A percentile compares a stretch with the other conserved stretches of the same genome.
phyloP scores from a whole-genome alignment of 2,888 invertebrate species.

The Apamea sordens region DNA sequence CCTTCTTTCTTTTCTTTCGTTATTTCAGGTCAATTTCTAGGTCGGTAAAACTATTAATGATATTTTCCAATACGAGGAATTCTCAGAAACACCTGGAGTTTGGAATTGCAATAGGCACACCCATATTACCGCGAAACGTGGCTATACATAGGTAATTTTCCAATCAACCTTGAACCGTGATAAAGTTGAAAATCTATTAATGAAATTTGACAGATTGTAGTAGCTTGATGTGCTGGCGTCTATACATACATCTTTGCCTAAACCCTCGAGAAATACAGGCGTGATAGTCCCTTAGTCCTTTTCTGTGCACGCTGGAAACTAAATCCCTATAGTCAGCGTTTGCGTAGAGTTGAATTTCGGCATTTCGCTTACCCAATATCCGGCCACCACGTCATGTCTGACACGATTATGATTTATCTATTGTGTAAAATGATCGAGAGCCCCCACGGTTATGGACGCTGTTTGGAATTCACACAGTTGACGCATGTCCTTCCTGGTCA shows the following conservation, averaged over 20 bases:
- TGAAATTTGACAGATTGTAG: too few relatives aligned
- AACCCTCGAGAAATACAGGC: not conserved
- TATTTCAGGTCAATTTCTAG: not conserved
- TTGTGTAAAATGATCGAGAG: slow-evolving; percentile 63
- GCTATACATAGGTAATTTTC: too few relatives aligned
- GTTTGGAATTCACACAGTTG: slow-evolving; percentile 24
- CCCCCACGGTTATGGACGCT: slow-evolving; percentile 36
- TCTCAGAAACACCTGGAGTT: not conserved
- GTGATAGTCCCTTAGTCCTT: not conserved
- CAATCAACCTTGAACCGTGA: too few relatives aligned
- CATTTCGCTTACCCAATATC: slow-evolving; percentile 16
- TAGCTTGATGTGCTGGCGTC: too few relatives aligned
- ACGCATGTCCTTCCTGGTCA: slow-evolving; percentile 45
- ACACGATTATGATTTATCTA: slow-evolving; percentile 65
- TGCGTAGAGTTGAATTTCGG: slow-evolving; percentile 50
- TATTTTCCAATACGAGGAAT: too few relatives aligned
- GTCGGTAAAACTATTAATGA: not conserved
- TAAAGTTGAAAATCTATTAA: too few relatives aligned
- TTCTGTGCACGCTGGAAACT: slow-evolving; percentile 3
- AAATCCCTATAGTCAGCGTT: slow-evolving; percentile 8
- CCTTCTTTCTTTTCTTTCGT: too few relatives aligned
- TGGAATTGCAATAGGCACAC: not conserved
- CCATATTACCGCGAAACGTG: not conserved
- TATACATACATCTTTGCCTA: not conserved
- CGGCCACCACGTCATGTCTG: slow-evolving; percentile 50